phyloP scores from a whole-genome alignment of 2,113 vertebrate species.

The Chamaetylas fuelleborni region DNA sequence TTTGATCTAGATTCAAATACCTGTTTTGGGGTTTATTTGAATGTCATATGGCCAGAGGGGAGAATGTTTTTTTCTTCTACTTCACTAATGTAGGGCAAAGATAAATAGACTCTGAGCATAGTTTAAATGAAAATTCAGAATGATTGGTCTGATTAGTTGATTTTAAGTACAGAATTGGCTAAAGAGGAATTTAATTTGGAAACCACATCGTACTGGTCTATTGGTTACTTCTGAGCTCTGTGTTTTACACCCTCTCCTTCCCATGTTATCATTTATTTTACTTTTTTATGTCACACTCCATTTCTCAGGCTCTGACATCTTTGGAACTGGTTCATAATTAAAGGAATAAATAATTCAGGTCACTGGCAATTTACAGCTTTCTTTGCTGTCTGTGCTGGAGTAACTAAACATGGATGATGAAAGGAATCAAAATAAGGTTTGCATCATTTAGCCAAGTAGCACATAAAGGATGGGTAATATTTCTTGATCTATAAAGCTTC shows the following conservation, averaged over 20 bases:
- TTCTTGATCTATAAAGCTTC: background rate
- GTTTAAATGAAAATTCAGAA: background rate
- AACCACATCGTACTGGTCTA: background rate
- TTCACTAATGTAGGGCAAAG: background rate
- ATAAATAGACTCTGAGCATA: background rate
- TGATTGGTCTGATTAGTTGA: background rate
- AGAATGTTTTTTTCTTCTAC: background rate
- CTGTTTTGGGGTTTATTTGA: background rate
- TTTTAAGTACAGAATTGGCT: background rate
- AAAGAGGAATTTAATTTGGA: background rate
- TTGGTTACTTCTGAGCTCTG: background rate
- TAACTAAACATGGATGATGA: background rate
- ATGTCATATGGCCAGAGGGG: background rate
- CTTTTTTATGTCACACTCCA: background rate
- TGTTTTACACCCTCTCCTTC: background rate
- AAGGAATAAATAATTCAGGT: constrained; percentile 43
- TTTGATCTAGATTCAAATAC: background rate
- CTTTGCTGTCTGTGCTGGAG: constrained; percentile 6
- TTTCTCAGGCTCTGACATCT: constrained; percentile 26
- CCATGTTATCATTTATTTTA: background rate
- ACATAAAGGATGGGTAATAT: background rate
- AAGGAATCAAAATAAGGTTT: constrained; percentile 4
- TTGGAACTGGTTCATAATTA: constrained; percentile 38
- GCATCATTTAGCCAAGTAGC: background rate
- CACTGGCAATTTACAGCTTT: constrained; percentile 34